These are phyloP conservation scores for Excalfactoria chinensis DNA, from an alignment of 2,113 vertebrate genomes.

Conservation along the genomic window DNA sequence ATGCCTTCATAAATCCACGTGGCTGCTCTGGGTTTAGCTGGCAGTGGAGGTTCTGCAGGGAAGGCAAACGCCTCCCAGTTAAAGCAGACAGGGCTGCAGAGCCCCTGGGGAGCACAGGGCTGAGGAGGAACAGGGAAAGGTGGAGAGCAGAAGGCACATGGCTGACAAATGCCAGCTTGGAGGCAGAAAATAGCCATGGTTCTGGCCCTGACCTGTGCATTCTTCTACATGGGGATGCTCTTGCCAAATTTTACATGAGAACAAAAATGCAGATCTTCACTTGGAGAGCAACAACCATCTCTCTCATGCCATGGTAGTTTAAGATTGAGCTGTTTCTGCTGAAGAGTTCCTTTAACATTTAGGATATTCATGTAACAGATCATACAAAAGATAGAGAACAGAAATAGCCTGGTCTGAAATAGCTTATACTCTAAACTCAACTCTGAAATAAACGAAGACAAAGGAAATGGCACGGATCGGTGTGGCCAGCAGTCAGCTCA, in stretches of 20 bases:
- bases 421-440: background rate
- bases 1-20: constrained; percentile 54
- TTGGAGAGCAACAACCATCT: background rate
- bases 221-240: background rate
- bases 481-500: constrained; percentile 9
- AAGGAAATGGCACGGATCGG: constrained; percentile 32
- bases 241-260: background rate
- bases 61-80: constrained; percentile 59
- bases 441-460: constrained; percentile 45
- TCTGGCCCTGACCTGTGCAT: background rate
- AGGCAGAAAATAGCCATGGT: background rate
- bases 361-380: background rate
- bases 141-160: background rate
- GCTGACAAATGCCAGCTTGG: constrained; percentile 2
- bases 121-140: background rate
- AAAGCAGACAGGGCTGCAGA: constrained; percentile 42
- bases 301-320: background rate
- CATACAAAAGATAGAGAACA: background rate
- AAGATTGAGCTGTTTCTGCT: background rate
- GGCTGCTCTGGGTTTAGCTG: background rate
- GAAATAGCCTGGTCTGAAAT: constrained; percentile 25
- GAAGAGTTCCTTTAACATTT: constrained; percentile 4
- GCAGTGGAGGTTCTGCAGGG: constrained; percentile 49
- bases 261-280: background rate
- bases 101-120: constrained; percentile 26